Evolutionary conservation across 2,797 vertebrate species (phyloP), one percentile per base, ranked within the genome.

Genomic region (Potorous gilbertii): DNA sequence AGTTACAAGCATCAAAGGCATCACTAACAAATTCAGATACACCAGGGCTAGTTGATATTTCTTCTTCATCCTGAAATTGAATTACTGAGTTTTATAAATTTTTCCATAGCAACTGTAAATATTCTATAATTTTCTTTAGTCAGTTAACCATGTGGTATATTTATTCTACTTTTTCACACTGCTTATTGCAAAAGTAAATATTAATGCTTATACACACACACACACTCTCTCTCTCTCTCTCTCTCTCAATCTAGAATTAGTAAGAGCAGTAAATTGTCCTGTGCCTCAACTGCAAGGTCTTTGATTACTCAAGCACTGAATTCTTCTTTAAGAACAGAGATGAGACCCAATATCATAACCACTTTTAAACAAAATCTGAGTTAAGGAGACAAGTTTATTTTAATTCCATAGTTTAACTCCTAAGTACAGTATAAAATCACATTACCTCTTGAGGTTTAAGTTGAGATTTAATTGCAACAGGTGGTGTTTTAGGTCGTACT

Each of bases 21-120:
- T 99, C 99, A 52, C 99, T 99, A 97, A 99, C 99, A 98, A 99
- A 99, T 98, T 99, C 99, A 0, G 99, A 99, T 81, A 99, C 99
- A 5, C 99, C 99, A 0, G 99, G 99, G 97, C 99, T 99, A 31
- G 99, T 99, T 16, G 99, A 99, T 97, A 99, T 99, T 97, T 99
- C 99, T 94, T 99, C 99, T 74, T 99, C 99, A 0, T 99, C 99
- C 97, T 99, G 98, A 90, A 98, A 97, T 11, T 91, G 74, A 97
- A 96, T 87, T 94, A 52, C 95, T 27, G 50, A 66, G 57, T 59
- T 94, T 95, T 94, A 90, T 81, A 89, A 92, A 5, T 50, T 56
- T 2, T 94, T 92, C 89, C 81, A 55, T 59, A 24, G 28, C 0
- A 57, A 91, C 89, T 31, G 50, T 3, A 29, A 52, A 9, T 16